A percentile compares a stretch with the other conserved stretches of the same genome.
phyloP scores from a whole-genome alignment of 37 sponge, comb jelly and placozoan species.

The Spongia lamella region DNA sequence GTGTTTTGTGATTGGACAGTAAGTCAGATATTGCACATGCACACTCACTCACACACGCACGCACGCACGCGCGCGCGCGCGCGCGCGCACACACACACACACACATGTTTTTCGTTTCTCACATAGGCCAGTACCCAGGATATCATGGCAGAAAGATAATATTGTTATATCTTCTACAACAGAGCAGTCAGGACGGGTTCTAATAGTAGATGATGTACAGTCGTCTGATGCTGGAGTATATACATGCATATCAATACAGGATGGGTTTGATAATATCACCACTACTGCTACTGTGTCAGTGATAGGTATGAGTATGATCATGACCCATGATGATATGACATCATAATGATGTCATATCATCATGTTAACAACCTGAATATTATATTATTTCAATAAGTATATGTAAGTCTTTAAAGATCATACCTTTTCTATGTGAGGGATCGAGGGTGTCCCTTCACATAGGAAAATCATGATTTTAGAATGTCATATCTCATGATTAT shows the following conservation, averaged over 20 bases:
- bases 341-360: background rate
- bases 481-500: too few species aligned
- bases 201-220: constrained; percentile 4
- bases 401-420: too few species aligned
- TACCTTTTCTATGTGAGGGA: too few species aligned
- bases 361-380: too few species aligned
- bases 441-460: too few species aligned
- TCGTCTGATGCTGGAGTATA: constrained; percentile 48
- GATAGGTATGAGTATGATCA: background rate
- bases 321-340: background rate
- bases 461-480: too few species aligned
- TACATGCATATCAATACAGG: constrained; percentile 20
- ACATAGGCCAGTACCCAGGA: constrained; percentile 29
- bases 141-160: constrained; percentile 49
- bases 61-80: background rate
- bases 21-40: background rate
- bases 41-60: too few species aligned
- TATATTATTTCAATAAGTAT: too few species aligned
- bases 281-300: constrained; percentile 6
- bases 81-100: constrained; percentile 16
- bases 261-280: background rate
- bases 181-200: constrained; percentile 7
- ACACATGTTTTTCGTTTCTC: background rate
- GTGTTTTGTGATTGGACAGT: constrained; percentile 65
- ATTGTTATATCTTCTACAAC: background rate